Evolutionary conservation across 2,113 vertebrate species (phyloP).

Genomic region (Laticauda laticaudata): DNA sequence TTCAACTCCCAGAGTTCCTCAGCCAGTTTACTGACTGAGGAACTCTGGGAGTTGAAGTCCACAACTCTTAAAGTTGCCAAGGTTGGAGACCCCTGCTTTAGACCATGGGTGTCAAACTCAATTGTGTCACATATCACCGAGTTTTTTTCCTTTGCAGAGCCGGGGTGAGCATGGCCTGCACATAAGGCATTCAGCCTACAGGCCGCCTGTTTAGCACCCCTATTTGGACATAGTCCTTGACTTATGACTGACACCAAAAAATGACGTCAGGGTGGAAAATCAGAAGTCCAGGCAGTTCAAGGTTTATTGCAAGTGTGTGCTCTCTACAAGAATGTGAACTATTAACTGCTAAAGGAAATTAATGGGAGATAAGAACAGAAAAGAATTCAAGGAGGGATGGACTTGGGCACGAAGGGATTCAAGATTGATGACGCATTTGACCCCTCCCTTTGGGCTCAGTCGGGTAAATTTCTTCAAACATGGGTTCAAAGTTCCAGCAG

Average conservation of each 20-base stretch:
- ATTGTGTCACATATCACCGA: no score
- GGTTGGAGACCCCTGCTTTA: no score
- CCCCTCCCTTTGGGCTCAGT: not conserved
- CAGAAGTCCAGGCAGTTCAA: not conserved
- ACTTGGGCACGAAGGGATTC: not conserved
- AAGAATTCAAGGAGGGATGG: not conserved
- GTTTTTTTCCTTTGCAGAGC: not conserved
- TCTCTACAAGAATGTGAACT: not conserved
- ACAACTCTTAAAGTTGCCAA: no score
- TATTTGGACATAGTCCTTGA: not conserved
- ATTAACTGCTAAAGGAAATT: not conserved
- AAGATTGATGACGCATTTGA: not conserved
- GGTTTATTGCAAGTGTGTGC: not conserved
- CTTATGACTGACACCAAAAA: not conserved
- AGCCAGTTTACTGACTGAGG: no score
- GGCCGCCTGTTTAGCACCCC: no score
- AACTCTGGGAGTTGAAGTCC: no score
- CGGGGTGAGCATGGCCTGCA: no score
- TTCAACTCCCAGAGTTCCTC: no score
- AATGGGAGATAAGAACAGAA: not conserved
- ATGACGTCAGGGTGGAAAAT: not conserved
- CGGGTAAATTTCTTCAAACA: not conserved
- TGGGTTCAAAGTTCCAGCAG: not conserved
- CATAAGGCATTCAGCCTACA: no score
- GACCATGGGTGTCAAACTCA: no score